A percentile compares a stretch with the other conserved stretches of the same genome.
Evolutionary conservation across 1,140 invertebrate species (phyloP).

Genomic region (Doryteuthis pealeii): DNA sequence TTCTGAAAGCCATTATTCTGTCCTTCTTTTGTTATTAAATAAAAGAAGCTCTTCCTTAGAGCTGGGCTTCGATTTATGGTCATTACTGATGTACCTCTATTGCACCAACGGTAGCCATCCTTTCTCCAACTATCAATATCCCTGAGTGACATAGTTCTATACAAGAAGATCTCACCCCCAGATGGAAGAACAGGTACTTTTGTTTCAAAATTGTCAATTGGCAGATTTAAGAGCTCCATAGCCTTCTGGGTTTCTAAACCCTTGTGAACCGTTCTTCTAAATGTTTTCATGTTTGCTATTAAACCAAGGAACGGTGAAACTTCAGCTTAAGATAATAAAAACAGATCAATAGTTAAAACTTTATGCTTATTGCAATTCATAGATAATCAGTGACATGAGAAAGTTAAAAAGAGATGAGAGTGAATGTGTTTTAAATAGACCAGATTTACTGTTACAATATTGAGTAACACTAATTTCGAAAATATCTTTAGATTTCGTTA

Average conservation of each 20-base stretch:
- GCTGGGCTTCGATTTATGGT: not conserved
- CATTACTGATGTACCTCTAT: not conserved
- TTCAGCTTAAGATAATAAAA: too few species aligned
- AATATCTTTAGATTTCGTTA: too few species aligned
- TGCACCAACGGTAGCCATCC: conserved; percentile 1
- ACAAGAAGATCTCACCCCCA: not conserved
- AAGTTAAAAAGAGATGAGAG: too few species aligned
- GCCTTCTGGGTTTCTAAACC: not conserved
- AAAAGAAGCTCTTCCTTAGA: conserved; percentile 1
- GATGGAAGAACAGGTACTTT: not conserved
- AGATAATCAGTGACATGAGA: too few species aligned
- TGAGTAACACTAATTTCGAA: too few species aligned
- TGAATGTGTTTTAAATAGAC: too few species aligned
- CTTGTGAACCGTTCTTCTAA: not conserved
- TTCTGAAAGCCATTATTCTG: not conserved
- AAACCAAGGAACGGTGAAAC: too few species aligned
- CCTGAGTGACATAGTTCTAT: not conserved
- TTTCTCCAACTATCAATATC: not conserved
- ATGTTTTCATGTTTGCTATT: too few species aligned
- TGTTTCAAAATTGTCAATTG: not conserved
- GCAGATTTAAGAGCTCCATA: not conserved
- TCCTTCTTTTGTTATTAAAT: not conserved
- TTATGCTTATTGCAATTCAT: too few species aligned
- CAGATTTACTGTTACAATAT: too few species aligned
- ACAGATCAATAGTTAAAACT: too few species aligned